Evolutionary conservation across 2,888 invertebrate genomes (phyloP).

Genomic region (Caenorhabditis drosophilae): DNA sequence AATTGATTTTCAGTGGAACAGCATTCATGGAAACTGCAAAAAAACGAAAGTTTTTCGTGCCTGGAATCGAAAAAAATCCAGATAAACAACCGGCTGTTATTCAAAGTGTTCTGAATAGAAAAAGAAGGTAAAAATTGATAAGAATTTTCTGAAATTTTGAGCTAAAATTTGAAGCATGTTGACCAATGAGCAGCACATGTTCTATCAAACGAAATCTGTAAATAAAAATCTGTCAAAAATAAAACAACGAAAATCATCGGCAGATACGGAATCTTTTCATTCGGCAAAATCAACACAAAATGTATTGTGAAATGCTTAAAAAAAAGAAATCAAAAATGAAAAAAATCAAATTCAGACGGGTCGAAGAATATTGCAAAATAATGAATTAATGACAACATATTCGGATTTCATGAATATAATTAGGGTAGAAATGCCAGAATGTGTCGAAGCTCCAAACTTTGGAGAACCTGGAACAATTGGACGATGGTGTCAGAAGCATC

Average conservation of each 20-base stretch:
- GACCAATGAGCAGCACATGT: constrained; percentile 12
- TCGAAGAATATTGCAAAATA: constrained; percentile 13
- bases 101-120: constrained; percentile 41
- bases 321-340: too few relatives aligned
- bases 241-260: constrained; percentile 1
- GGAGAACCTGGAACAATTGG: constrained; percentile 40
- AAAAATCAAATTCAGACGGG: constrained; percentile 24
- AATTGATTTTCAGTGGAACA: constrained; percentile 63
- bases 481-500: constrained; percentile 38
- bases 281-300: constrained; percentile 38
- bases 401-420: constrained; percentile 34
- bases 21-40: constrained; percentile 35
- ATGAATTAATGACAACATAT: constrained; percentile 26
- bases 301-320: neutral
- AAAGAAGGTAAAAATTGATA: too few relatives aligned
- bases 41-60: constrained; percentile 33
- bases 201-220: constrained; percentile 17
- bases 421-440: constrained; percentile 14
- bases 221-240: constrained; percentile 2
- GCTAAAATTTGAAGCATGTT: too few relatives aligned
- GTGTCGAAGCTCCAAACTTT: constrained; percentile 22
- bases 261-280: constrained; percentile 41
- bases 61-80: constrained; percentile 30
- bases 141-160: too few relatives aligned
- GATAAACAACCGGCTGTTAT: constrained; percentile 44